phyloP scores from a whole-genome alignment of 1,140 invertebrate genomes.

The Psilanteris sp. region DNA sequence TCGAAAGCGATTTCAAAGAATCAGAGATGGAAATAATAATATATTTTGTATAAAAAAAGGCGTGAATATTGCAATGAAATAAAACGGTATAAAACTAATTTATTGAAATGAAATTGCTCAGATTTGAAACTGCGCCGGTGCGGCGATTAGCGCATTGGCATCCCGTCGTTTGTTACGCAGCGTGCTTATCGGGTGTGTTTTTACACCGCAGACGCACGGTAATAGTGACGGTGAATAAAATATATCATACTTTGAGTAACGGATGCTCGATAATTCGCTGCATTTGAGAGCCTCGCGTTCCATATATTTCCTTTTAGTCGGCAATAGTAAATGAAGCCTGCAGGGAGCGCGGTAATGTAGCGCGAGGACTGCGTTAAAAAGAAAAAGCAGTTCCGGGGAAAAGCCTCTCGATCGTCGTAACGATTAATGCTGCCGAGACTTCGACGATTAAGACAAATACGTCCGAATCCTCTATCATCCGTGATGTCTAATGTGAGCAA shows the following conservation, averaged over 20 bases:
- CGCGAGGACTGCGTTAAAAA: conserved; percentile 25
- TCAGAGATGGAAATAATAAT: too few species aligned
- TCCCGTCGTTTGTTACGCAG: conserved; percentile 47
- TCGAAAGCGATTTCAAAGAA: too few species aligned
- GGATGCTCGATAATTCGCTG: conserved; percentile 59
- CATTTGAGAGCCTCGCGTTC: conserved; percentile 49
- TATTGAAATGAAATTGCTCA: too few species aligned
- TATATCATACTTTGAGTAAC: conserved; percentile 60
- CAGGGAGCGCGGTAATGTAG: conserved; percentile 61
- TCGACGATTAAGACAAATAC: conserved; percentile 54
- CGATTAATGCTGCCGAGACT: conserved; percentile 46
- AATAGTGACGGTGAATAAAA: conserved; percentile 57
- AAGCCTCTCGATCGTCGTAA: conserved; percentile 29
- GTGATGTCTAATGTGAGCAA: neutral
- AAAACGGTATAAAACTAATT: too few species aligned
- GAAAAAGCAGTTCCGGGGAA: conserved; percentile 50
- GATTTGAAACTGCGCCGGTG: conserved; percentile 38
- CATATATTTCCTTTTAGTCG: conserved; percentile 64
- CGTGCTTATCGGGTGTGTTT: conserved; percentile 50
- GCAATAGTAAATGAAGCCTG: conserved; percentile 65
- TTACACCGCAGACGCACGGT: conserved; percentile 27
- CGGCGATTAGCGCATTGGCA: conserved; percentile 37
- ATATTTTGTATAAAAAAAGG: too few species aligned
- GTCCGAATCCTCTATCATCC: conserved; percentile 50
- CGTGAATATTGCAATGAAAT: too few species aligned